phyloP scores from a whole-genome alignment of 2,888 invertebrate genomes.

The Julus scandinavius region DNA sequence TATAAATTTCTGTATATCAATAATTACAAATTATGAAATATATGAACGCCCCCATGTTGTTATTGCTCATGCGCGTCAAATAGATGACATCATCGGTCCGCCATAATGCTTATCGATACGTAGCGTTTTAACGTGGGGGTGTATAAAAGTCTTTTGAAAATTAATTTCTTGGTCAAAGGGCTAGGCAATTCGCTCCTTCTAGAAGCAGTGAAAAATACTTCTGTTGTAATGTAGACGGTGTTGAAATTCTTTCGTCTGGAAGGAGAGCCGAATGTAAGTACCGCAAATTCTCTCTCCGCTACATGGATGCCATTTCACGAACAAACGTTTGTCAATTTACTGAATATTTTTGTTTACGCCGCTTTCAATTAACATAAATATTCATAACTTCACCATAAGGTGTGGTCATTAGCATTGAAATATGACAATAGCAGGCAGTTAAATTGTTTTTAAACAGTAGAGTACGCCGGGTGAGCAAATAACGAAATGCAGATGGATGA shows the following conservation, averaged over 20 bases:
- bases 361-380: background rate
- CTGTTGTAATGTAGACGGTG: background rate
- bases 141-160: background rate
- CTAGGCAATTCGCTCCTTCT: background rate
- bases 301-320: background rate
- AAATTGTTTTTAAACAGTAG: background rate
- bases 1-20: no score
- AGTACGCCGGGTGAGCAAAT: background rate
- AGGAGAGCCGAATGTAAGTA: background rate
- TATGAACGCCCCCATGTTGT: background rate
- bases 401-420: background rate
- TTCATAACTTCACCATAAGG: background rate
- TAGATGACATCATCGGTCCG: background rate
- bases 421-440: background rate
- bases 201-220: background rate
- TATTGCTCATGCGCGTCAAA: background rate
- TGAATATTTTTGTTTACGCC: background rate
- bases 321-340: background rate
- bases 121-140: constrained; percentile 1
- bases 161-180: background rate
- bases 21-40: background rate
- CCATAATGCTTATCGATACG: background rate
- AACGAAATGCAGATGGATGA: background rate
- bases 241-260: background rate
- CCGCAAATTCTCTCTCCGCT: background rate